Conservation (phyloP, 1,140 invertebrate genomes). For the Drosophila varians region DNA sequence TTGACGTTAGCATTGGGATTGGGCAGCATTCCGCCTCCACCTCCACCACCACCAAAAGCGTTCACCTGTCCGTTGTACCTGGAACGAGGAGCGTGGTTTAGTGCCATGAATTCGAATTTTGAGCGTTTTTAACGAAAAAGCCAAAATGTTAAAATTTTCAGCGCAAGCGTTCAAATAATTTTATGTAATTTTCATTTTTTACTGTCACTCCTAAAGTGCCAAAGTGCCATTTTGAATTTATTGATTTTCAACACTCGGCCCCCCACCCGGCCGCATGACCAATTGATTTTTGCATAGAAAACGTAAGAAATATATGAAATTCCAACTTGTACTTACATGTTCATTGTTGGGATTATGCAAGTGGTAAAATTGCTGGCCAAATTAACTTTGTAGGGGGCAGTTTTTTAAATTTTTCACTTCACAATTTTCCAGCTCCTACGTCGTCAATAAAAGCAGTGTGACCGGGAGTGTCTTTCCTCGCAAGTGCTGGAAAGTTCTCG, state of each 20-base stretch:
- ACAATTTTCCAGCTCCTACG: conserved; percentile 69
- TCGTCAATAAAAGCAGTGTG: conserved; percentile 32
- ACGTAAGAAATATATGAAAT: background rate
- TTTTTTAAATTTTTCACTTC: conserved; percentile 68
- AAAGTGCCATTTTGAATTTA: conserved; percentile 73
- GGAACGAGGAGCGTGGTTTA: conserved; percentile 45
- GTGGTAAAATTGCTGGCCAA: conserved; percentile 50
- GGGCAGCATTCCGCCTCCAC: conserved; percentile 56
- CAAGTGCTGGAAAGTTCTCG: background rate
- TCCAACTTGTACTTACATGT: conserved; percentile 48
- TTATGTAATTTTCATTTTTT: conserved; percentile 67
- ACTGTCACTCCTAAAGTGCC: conserved; percentile 10
- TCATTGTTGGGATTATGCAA: conserved; percentile 43
- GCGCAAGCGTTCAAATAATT: conserved; percentile 18
- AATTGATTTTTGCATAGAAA: background rate
- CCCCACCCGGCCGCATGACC: conserved; percentile 29
- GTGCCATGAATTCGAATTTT: conserved; percentile 62
- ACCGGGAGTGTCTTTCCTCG: conserved; percentile 1
- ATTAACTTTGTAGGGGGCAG: conserved; percentile 42
- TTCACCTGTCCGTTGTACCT: conserved; percentile 76
- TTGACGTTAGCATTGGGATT: conserved; percentile 25
- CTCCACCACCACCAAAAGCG: conserved; percentile 53
- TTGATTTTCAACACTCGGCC: conserved; percentile 61
- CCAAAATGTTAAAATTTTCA: conserved; percentile 35
- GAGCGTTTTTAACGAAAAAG: conserved; percentile 46